These are phyloP conservation scores for Ceyx cyanopectus DNA, from an alignment of 2,113 vertebrate genomes.

Conservation along the genomic window DNA sequence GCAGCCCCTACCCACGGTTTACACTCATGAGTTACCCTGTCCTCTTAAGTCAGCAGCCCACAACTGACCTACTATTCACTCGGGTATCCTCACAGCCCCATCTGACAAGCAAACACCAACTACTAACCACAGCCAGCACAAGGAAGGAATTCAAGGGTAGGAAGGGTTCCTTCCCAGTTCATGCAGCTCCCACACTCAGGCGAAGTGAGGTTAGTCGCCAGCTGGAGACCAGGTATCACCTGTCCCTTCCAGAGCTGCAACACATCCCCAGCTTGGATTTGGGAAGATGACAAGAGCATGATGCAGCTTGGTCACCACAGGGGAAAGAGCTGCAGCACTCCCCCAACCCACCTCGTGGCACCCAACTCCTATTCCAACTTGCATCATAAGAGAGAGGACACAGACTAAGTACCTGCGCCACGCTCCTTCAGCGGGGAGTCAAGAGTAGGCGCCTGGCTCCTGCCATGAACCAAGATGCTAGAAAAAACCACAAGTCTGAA, in stretches of 20 bases:
- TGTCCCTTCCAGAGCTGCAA: neutral
- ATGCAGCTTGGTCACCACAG: too few relatives aligned
- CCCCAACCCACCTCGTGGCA: neutral
- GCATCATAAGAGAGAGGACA: neutral
- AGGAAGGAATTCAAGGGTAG: neutral
- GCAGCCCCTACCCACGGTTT: neutral
- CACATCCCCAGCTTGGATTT: neutral
- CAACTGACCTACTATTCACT: neutral
- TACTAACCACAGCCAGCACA: neutral
- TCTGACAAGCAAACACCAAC: neutral
- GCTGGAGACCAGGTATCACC: neutral
- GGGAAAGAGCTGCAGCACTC: neutral
- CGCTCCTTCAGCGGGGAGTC: neutral
- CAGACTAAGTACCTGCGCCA: neutral
- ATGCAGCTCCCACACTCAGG: accelerated
- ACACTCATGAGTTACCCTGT: neutral
- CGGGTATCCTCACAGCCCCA: neutral
- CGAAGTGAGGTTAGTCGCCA: neutral
- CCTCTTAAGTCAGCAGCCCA: neutral
- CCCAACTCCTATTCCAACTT: neutral
- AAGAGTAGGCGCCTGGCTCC: slow-evolving; percentile 18
- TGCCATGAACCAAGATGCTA: slow-evolving; percentile 39
- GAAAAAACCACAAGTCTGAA: slow-evolving; percentile 74
- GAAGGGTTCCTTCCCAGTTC: accelerated
- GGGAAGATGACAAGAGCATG: neutral